Conservation (phyloP, 2,797 vertebrate genomes). For the Artibeus jamaicensis region DNA sequence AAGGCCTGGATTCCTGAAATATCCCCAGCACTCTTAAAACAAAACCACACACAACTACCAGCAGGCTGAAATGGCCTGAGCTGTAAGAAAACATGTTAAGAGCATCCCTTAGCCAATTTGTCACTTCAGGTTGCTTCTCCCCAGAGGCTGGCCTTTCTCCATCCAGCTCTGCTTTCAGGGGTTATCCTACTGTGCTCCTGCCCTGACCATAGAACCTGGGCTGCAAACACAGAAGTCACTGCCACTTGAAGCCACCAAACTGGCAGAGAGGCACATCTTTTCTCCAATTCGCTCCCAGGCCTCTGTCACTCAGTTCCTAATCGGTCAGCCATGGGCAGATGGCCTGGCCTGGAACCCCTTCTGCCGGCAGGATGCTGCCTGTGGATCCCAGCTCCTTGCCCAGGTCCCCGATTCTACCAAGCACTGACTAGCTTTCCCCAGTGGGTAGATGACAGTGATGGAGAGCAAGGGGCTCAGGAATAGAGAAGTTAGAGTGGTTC, state of each 20-base stretch:
- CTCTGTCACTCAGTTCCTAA: neutral
- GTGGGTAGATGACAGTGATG: neutral
- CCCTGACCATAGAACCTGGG: neutral
- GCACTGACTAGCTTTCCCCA: neutral
- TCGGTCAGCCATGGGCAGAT: fast-evolving
- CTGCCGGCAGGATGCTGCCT: neutral
- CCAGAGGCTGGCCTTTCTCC: neutral
- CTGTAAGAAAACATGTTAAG: neutral
- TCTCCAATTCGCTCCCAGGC: neutral
- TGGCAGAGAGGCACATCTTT: neutral
- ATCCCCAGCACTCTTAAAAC: conserved; percentile 23
- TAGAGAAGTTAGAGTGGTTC: neutral
- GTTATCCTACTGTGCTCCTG: neutral
- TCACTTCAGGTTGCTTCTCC: neutral
- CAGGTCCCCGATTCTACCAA: neutral
- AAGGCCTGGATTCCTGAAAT: conserved; percentile 73
- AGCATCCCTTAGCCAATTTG: neutral
- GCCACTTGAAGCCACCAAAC: neutral
- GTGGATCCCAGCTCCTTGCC: neutral
- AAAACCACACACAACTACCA: conserved; percentile 1
- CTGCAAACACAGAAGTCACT: neutral
- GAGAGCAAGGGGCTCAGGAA: neutral
- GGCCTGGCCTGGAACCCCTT: neutral
- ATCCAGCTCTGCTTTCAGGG: neutral
- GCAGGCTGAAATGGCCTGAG: neutral